These are phyloP conservation scores for Apis cerana DNA, from an alignment of 1,140 invertebrate species.

Conservation along the genomic window DNA sequence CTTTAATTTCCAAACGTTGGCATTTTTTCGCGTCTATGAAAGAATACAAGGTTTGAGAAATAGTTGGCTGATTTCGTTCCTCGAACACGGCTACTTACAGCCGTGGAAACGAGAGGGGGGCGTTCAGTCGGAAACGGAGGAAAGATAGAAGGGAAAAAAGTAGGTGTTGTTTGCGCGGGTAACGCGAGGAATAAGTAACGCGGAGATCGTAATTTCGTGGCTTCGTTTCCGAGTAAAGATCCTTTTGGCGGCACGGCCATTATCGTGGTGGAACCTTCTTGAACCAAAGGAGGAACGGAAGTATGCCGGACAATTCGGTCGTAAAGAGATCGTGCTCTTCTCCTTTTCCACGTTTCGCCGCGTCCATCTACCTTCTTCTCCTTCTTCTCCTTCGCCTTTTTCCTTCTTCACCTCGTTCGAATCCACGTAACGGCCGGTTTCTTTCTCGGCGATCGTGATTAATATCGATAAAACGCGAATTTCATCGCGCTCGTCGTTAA, in stretches of 20 bases:
- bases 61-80: not conserved
- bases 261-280: not conserved
- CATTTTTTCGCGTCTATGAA: not conserved
- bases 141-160: not conserved
- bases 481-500: not conserved
- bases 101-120: not conserved
- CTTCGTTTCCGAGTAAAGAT: conserved; percentile 18
- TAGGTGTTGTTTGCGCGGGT: conserved; percentile 25
- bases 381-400: no score
- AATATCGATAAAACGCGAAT: conserved; percentile 31
- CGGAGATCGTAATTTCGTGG: conserved; percentile 23
- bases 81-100: conserved; percentile 11
- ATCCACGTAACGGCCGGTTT: conserved; percentile 1
- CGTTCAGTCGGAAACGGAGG: conserved; percentile 19
- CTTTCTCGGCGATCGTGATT: conserved; percentile 1
- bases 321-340: conserved; percentile 34
- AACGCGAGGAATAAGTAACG: conserved; percentile 19
- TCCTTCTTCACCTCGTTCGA: not conserved
- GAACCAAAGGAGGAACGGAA: conserved; percentile 23
- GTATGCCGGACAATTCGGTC: conserved; percentile 15
- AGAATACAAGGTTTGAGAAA: not conserved
- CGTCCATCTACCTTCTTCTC: not conserved
- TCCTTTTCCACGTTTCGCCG: no score
- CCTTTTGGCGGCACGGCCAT: conserved; percentile 5
- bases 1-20: not conserved